Conservation (phyloP, 1,140 invertebrate genomes). For the Bombus cullumanus region DNA sequence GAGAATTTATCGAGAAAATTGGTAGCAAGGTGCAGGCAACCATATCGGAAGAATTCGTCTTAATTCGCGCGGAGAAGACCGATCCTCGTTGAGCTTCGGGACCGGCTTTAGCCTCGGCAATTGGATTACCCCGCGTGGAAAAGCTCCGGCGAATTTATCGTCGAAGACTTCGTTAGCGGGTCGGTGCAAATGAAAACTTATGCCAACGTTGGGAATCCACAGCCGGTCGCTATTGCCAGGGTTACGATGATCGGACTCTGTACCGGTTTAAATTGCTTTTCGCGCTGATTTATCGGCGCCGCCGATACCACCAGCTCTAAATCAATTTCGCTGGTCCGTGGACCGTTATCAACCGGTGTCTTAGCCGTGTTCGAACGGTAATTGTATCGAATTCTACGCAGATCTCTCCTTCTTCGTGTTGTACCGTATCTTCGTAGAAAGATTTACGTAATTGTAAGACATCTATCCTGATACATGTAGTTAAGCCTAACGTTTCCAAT, state of each 20-base stretch:
- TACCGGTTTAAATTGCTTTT: constrained; percentile 50
- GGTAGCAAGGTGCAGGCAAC: neutral
- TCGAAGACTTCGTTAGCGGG: constrained; percentile 57
- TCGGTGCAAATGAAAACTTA: constrained; percentile 66
- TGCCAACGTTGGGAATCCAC: constrained; percentile 44
- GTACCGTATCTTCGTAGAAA: neutral
- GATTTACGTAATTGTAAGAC: too few species aligned
- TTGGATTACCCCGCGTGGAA: constrained; percentile 63
- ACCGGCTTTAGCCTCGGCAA: constrained; percentile 29
- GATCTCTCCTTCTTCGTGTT: neutral
- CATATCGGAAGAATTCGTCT: constrained; percentile 58
- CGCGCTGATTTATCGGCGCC: constrained; percentile 36
- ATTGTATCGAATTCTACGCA: neutral
- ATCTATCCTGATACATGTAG: too few species aligned
- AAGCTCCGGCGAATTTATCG: constrained; percentile 67
- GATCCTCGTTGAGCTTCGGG: constrained; percentile 53
- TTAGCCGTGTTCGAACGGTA: neutral
- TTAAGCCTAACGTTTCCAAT: too few species aligned
- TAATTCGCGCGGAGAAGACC: constrained; percentile 60
- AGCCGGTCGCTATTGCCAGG: constrained; percentile 33
- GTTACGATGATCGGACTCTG: constrained; percentile 34
- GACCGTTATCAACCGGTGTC: neutral
- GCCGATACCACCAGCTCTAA: neutral
- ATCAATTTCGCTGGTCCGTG: constrained; percentile 27
- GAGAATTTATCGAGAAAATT: constrained; percentile 21